phyloP scores from a whole-genome alignment of 2,113 vertebrate genomes.

The Plecturocebus donacophilus region DNA sequence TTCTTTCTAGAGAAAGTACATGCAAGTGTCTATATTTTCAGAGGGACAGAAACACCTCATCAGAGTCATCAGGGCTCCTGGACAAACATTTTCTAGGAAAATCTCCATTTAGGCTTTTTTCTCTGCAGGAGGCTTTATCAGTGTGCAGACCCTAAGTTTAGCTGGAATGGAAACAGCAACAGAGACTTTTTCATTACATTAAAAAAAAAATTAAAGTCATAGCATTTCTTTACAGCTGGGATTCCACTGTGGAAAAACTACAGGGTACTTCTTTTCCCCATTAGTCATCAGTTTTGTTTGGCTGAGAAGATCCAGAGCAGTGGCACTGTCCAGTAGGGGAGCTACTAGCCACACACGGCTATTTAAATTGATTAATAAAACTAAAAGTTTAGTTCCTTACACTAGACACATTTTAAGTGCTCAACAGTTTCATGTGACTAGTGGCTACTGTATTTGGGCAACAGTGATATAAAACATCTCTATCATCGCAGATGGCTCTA shows the following conservation, averaged over 20 bases:
- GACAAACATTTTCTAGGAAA: constrained; percentile 13
- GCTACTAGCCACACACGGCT: background rate
- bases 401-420: background rate
- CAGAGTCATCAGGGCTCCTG: background rate
- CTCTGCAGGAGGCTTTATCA: background rate
- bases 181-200: background rate
- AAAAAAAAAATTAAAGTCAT: background rate
- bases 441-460: background rate
- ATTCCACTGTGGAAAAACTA: background rate
- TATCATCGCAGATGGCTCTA: background rate
- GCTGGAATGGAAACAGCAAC: background rate
- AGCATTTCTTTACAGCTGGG: background rate
- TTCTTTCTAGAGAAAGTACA: background rate
- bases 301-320: background rate
- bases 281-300: background rate
- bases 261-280: background rate
- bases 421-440: background rate
- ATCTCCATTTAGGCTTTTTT: background rate
- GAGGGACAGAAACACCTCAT: background rate
- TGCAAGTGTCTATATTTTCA: background rate
- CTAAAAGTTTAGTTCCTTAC: background rate
- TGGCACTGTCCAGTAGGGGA: background rate
- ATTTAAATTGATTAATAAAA: background rate
- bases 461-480: background rate
- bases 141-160: background rate